Evolutionary conservation across 2,797 vertebrate species (phyloP), one percentile per base, ranked within the genome.

Genomic region (Arctocebus calabarensis): DNA sequence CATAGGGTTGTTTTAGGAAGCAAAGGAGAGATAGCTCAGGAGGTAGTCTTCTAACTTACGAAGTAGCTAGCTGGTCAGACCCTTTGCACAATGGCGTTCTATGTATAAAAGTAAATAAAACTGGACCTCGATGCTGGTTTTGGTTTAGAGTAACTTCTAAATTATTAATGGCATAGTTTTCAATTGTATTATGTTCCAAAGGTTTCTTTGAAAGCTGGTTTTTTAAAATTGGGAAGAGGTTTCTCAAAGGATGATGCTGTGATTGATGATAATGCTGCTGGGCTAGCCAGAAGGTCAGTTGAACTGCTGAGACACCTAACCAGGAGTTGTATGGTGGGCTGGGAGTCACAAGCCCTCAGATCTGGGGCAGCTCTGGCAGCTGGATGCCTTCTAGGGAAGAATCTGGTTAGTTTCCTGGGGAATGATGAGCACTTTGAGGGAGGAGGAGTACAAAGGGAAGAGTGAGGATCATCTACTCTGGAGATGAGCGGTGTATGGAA

Each of bases 161-260:
- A 40, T 7, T 55, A 16, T 74, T 84, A 78, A 34, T 52, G 86
- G 43, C 52, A 27, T 7, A 27, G 8, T 79, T 78, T 95, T 77
- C 52, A 70, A 57, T 16, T 90, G 61, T 12, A 2, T 93, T 52
- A 32, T 32, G 17, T 70, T 70, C 32, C 74, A 82, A 61, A 43
- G 5, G 8, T 94, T 93, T 94, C 94, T 94, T 84, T 89, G 86
- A 87, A 91, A 89, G 40, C 29, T 68, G 27, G 7, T 55, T 92
- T 37, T 88, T 87, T 73, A 23, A 34, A 82, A 83, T 34, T 34
- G 43, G 57, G 78, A 71, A 92, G 91, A 52, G 23, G 12, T 74
- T 88, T 95, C 79, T 86, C 11, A 5, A 59, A 45, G 52, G 92
- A 79, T 57, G 84, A 43, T 64, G 37, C 71, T 4, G 11, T 52